Conservation (phyloP, 2,888 invertebrate species). For the Tipula vernalis region DNA sequence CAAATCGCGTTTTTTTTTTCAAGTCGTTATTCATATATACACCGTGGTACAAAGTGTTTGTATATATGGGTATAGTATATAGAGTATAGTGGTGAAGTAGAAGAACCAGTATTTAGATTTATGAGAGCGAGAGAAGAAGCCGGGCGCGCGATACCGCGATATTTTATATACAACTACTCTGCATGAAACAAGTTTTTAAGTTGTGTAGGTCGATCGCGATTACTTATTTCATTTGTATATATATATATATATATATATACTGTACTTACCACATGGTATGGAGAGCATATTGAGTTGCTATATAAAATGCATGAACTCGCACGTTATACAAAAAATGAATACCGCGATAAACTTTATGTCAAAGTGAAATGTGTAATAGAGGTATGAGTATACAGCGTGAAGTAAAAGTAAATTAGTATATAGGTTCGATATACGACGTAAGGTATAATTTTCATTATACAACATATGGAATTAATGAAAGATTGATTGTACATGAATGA, state of each 20-base stretch:
- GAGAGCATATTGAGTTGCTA: not conserved
- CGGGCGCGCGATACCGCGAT: not conserved
- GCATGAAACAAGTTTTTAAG: not conserved
- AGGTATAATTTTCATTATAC: not conserved
- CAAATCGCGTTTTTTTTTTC: not conserved
- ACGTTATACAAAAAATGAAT: no score
- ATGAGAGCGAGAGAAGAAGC: not conserved
- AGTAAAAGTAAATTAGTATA: not conserved
- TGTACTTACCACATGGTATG: not conserved
- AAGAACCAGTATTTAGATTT: not conserved
- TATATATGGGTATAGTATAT: no score
- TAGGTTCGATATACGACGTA: not conserved
- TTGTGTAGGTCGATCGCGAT: not conserved
- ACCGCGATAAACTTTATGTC: not conserved
- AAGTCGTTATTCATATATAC: not conserved
- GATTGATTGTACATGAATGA: not conserved
- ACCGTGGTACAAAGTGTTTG: not conserved
- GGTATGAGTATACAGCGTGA: not conserved
- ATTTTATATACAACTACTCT: not conserved
- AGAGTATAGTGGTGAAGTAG: not conserved
- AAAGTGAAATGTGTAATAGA: not conserved
- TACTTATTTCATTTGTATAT: not conserved
- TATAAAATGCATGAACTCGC: not conserved
- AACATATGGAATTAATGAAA: not conserved
- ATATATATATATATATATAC: no score